These are phyloP conservation scores for Hedychridium roseum DNA, from an alignment of 2,888 invertebrate genomes.

Conservation along the genomic window DNA sequence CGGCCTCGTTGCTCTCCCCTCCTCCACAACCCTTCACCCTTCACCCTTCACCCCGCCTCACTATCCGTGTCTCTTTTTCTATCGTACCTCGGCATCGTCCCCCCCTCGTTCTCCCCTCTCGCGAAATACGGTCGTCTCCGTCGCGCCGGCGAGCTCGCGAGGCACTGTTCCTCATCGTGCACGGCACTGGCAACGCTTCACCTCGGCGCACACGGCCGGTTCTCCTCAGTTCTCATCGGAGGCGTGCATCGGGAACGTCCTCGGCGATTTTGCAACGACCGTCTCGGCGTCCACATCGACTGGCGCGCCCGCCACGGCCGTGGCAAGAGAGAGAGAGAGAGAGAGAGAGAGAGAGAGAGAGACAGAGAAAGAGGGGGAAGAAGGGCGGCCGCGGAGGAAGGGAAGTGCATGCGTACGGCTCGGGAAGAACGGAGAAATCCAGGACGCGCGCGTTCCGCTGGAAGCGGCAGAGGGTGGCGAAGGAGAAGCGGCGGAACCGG, in stretches of 20 bases:
- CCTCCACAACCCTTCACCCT: slow-evolving; percentile 11
- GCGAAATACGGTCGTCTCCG: too few species aligned
- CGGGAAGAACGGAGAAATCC: too few species aligned
- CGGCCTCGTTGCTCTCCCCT: not conserved
- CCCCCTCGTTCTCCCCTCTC: too few species aligned
- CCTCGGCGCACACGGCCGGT: slow-evolving; percentile 6
- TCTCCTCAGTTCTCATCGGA: slow-evolving; percentile 21
- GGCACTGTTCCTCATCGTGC: slow-evolving; percentile 6
- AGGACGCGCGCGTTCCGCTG: slow-evolving; percentile 4
- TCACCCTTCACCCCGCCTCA: slow-evolving; percentile 7
- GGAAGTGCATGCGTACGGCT: not conserved
- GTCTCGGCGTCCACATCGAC: not conserved
- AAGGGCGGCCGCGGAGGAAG: not conserved
- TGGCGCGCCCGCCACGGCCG: not conserved
- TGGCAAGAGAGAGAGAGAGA: slow-evolving; percentile 2
- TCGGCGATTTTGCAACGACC: slow-evolving; percentile 14
- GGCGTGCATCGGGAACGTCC: slow-evolving; percentile 12
- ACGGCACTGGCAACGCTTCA: slow-evolving; percentile 1
- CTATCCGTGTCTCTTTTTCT: slow-evolving; percentile 10
- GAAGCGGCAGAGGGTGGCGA: slow-evolving; percentile 3
- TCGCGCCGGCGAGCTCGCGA: too few species aligned
- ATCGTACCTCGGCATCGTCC: not conserved
- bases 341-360: slow-evolving; percentile 1
- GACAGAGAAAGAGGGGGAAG: slow-evolving; percentile 5
- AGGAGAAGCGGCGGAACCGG: slow-evolving; percentile 3